Percentiles rank a stretch among this genome's conserved stretches.
Evolutionary conservation across 2,888 invertebrate genomes (phyloP).

Genomic region (Hofmannophila pseudospretella): DNA sequence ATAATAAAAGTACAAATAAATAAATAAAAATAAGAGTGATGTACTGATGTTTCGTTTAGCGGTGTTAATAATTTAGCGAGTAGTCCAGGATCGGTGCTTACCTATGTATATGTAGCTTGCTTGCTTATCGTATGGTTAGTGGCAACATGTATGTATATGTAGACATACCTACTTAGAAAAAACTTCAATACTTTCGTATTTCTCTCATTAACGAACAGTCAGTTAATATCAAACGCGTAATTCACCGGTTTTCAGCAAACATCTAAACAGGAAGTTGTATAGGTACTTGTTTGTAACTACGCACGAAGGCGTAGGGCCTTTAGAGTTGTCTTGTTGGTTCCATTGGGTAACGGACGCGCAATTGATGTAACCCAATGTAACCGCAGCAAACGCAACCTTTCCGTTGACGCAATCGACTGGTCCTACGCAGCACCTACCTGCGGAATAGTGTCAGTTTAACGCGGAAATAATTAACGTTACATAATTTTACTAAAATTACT

Average conservation of each 20-base stretch:
- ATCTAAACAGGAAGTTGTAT: background rate
- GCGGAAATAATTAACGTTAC: conserved; percentile 57
- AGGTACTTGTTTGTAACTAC: too few species aligned
- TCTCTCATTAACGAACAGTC: too few species aligned
- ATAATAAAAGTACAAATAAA: too few species aligned
- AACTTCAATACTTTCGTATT: too few species aligned
- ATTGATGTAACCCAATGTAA: conserved; percentile 60
- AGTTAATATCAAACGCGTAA: background rate
- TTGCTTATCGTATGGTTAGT: too few species aligned
- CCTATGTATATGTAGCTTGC: too few species aligned
- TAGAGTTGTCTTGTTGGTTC: conserved; percentile 1
- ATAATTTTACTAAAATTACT: conserved; percentile 49
- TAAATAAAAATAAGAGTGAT: too few species aligned
- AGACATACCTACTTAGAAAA: too few species aligned
- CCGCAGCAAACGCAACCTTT: conserved; percentile 61
- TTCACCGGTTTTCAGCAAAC: background rate
- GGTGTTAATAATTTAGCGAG: too few species aligned
- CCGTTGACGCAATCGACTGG: conserved; percentile 62
- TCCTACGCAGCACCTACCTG: conserved; percentile 27
- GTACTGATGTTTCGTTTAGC: too few species aligned
- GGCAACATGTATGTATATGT: too few species aligned
- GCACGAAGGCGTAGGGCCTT: background rate
- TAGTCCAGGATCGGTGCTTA: too few species aligned
- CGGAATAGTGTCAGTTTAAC: conserved; percentile 53
- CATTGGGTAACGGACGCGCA: conserved; percentile 52